Evolutionary conservation across 1,140 invertebrate genomes (phyloP).

Genomic region (Drosophila santomea): DNA sequence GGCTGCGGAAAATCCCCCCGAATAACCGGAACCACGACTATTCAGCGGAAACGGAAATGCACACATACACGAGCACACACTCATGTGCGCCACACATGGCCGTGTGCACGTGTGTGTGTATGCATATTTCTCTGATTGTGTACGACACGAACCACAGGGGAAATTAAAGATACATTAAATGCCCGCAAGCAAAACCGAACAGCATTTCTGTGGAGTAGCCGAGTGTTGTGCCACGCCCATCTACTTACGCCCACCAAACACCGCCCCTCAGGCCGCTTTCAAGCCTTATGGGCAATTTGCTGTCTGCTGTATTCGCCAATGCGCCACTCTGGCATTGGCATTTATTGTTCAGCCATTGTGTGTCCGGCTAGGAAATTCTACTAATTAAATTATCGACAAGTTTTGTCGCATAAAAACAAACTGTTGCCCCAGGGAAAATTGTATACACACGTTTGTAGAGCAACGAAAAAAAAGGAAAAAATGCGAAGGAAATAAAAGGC

Average conservation of each 20-base stretch:
- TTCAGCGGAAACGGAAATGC: slow-evolving; percentile 9
- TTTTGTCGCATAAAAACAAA: slow-evolving; percentile 65
- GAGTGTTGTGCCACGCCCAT: slow-evolving; percentile 12
- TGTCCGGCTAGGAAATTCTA: slow-evolving; percentile 43
- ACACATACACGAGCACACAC: not conserved
- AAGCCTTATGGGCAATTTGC: slow-evolving; percentile 49
- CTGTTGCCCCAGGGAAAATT: slow-evolving; percentile 38
- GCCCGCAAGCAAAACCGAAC: slow-evolving; percentile 56
- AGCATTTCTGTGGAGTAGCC: slow-evolving; percentile 17
- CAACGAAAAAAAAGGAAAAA: slow-evolving; percentile 7
- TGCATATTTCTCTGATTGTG: slow-evolving; percentile 60
- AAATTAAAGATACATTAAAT: slow-evolving; percentile 84
- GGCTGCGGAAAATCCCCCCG: not conserved
- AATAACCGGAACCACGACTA: slow-evolving; percentile 9
- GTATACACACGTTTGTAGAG: not conserved
- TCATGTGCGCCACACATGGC: slow-evolving; percentile 5
- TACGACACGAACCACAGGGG: slow-evolving; percentile 75
- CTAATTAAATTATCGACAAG: slow-evolving; percentile 74
- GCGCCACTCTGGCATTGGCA: slow-evolving; percentile 8
- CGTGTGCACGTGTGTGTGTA: slow-evolving; percentile 7
- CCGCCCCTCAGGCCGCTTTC: slow-evolving; percentile 14
- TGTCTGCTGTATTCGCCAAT: slow-evolving; percentile 3
- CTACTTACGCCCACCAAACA: slow-evolving; percentile 1
- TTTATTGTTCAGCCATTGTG: slow-evolving; percentile 35
- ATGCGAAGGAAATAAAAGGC: slow-evolving; percentile 23